Evolutionary conservation across 2,888 invertebrate species (phyloP).

Genomic region (Ormia ochracea): DNA sequence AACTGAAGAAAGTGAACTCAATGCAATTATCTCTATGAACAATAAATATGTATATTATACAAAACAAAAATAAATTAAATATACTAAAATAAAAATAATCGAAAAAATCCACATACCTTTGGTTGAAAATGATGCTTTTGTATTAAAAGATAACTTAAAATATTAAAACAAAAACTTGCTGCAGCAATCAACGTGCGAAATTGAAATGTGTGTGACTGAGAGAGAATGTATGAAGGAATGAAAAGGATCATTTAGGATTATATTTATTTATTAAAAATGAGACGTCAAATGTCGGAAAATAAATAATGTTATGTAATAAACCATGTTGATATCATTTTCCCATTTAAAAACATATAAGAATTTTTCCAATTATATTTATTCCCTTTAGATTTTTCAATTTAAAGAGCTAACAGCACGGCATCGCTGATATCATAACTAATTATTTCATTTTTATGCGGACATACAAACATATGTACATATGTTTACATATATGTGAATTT

Average conservation of each 20-base stretch:
- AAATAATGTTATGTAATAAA: constrained; percentile 12
- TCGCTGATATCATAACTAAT: constrained; percentile 76
- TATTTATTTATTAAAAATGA: constrained; percentile 33
- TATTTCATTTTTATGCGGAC: constrained; percentile 55
- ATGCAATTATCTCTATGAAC: constrained; percentile 13
- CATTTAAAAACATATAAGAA: constrained; percentile 28
- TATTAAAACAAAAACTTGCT: constrained; percentile 41
- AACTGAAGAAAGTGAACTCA: neutral
- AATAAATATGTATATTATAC: neutral
- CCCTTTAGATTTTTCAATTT: constrained; percentile 30
- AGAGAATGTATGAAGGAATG: constrained; percentile 22
- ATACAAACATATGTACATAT: constrained; percentile 41
- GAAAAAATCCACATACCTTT: constrained; percentile 61
- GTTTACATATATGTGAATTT: constrained; percentile 56
- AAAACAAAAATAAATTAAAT: neutral
- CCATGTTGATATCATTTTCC: constrained; percentile 15
- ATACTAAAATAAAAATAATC: constrained; percentile 16
- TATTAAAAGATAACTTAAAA: constrained; percentile 25
- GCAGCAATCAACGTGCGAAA: constrained; percentile 46
- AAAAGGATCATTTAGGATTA: constrained; percentile 14
- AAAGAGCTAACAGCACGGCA: constrained; percentile 76
- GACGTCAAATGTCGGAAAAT: constrained; percentile 13
- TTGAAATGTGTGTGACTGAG: constrained; percentile 14
- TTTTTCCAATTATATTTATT: constrained; percentile 9
- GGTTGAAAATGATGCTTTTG: constrained; percentile 40